Conservation (phyloP, 2,888 invertebrate genomes). For the Synanthedon andrenaeformis region DNA sequence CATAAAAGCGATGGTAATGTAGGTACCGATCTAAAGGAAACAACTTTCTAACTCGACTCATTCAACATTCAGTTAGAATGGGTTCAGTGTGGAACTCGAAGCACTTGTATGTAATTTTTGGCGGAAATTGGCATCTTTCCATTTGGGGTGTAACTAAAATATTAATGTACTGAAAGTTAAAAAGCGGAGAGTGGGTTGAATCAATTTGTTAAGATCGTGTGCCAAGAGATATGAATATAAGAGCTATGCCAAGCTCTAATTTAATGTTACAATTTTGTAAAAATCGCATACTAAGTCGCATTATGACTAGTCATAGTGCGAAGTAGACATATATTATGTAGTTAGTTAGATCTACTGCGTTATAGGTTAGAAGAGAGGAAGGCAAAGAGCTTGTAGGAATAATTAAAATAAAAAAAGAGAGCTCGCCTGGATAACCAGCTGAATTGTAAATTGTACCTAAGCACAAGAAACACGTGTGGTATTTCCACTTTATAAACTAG, state of each 20-base stretch:
- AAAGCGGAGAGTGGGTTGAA: not conserved
- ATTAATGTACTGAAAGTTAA: not conserved
- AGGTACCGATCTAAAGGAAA: constrained; percentile 11
- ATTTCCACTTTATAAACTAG: too few relatives aligned
- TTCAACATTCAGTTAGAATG: constrained; percentile 19
- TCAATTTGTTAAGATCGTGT: not conserved
- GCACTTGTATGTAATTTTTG: constrained; percentile 21
- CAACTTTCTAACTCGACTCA: constrained; percentile 17
- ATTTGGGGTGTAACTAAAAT: constrained; percentile 13
- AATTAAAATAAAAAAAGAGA: too few relatives aligned
- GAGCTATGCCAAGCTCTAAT: not conserved
- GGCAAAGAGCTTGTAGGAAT: too few relatives aligned
- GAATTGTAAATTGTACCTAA: too few relatives aligned
- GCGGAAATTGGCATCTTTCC: constrained; percentile 45
- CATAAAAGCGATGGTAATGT: constrained; percentile 10
- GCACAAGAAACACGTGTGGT: too few relatives aligned
- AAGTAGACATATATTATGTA: too few relatives aligned
- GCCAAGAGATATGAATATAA: not conserved
- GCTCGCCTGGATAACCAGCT: too few relatives aligned
- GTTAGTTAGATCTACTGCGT: too few relatives aligned
- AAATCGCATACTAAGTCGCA: too few relatives aligned
- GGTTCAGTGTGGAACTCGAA: constrained; percentile 16
- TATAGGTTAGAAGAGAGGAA: too few relatives aligned
- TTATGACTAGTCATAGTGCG: too few relatives aligned
- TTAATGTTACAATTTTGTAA: not conserved